phyloP scores from a whole-genome alignment of 2,888 invertebrate genomes.

The Eucriotettix oculatus region DNA sequence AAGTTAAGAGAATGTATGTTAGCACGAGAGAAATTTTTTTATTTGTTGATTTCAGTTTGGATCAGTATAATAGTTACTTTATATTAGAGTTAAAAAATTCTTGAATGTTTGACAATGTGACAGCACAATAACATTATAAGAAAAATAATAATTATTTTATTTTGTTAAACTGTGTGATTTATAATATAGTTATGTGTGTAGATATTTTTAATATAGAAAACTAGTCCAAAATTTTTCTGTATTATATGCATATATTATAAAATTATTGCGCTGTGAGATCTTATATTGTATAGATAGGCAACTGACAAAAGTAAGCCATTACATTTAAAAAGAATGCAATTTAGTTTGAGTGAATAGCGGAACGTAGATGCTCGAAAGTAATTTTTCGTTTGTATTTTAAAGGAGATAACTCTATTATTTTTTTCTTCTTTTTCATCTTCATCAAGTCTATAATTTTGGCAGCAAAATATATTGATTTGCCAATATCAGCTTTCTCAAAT shows the following conservation, averaged over 20 bases:
- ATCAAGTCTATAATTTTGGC: no score
- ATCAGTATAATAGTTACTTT: not conserved
- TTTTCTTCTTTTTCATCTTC: no score
- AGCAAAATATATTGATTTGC: no score
- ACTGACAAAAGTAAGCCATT: not conserved
- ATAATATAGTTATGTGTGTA: conserved; percentile 5
- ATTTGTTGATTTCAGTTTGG: not conserved
- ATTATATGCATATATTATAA: conserved; percentile 1
- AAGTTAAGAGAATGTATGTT: not conserved
- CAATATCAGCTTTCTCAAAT: no score
- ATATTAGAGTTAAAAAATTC: conserved; percentile 1
- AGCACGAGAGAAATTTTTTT: not conserved
- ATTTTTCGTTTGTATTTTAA: no score
- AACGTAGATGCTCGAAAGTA: no score
- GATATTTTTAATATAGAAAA: conserved; percentile 7
- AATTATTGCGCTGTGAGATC: conserved; percentile 3
- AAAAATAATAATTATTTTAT: conserved; percentile 5
- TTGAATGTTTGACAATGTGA: conserved; percentile 10
- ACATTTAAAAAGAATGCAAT: no score
- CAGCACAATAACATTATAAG: conserved; percentile 10
- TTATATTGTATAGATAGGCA: not conserved
- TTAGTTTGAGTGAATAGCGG: no score
- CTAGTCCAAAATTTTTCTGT: conserved; percentile 9
- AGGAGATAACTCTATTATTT: no score
- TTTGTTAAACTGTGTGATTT: conserved; percentile 7